phyloP scores from a whole-genome alignment of 2,797 vertebrate genomes.

The Mus caroli region DNA sequence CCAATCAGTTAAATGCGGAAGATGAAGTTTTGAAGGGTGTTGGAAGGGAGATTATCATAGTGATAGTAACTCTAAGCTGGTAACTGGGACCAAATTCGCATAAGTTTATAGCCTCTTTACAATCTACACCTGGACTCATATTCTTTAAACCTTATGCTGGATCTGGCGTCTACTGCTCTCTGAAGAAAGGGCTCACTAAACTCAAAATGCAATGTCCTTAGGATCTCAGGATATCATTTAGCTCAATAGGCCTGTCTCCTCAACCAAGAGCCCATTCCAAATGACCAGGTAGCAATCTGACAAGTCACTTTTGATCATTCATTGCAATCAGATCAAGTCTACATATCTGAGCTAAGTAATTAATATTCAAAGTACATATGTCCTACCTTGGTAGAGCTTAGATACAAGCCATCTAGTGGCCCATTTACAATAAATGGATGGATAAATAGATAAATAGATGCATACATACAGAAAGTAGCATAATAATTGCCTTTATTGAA shows the following conservation, averaged over 20 bases:
- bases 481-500: conserved; percentile 19
- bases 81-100: not conserved
- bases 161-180: not conserved
- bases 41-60: not conserved
- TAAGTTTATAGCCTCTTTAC: not conserved
- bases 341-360: not conserved
- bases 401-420: not conserved
- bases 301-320: not conserved
- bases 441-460: not conserved
- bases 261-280: conserved; percentile 33
- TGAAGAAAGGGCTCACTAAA: not conserved
- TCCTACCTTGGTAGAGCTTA: not conserved
- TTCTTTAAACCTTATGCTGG: conserved; percentile 27
- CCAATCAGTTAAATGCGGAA: not conserved
- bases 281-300: not conserved
- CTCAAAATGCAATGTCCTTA: conserved; percentile 6
- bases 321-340: not conserved
- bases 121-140: not conserved
- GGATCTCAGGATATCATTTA: not conserved
- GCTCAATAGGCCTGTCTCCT: conserved; percentile 16
- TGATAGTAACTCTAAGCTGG: not conserved
- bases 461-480: not conserved
- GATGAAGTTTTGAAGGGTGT: not conserved
- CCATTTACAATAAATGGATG: not conserved
- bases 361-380: not conserved